Base-by-base conservation (phyloP, 2,888 invertebrate species). In the Trichopoda pennipes region DNA sequence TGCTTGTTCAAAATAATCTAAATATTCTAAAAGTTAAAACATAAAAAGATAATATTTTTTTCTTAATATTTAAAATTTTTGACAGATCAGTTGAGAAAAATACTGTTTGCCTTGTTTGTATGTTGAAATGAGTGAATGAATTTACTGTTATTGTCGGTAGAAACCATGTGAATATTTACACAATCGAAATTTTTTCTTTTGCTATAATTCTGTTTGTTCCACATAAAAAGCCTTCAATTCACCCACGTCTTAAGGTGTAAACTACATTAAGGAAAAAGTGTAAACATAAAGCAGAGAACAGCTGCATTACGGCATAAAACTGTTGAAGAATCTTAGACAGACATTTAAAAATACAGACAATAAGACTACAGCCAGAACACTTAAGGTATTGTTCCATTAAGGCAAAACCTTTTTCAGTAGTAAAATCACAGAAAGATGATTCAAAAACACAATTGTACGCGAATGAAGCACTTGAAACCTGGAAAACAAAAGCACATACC, bases 211-310 rank as follows among this genome's bases (percentile, higher is more conserved):
- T 61, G 35, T 55, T 51, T 64, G 74, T 66, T 32, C 49, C 49
- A 76, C 16, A 68, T 61, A n/a, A 6, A 42, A 69, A 49, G 38
- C 7, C 51, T 60, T 44, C 21, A 66, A 16, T 23, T 72, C 70
- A 58, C 78, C 78, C 78, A 78, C 72, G 72, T 78, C 38, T 66
- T 66, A 28, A 38, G 58, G 53, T 72, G 77, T 58, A 64, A 55
- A 1, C 16, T 10, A 53, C 7, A 21, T 53, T 19, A 28, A 12
- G 38, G n/a, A 28, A 51, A 60, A 60, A 23, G 28, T 28, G 28
- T 28, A 23, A 38, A 72, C 19, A 49, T 21, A 58, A 14, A 64
- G 21, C 38, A 12, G 38, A 38, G 32, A 63, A 35, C 72, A 73
- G 72, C 66, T 73, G 72, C 66, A 53, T 19, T 58, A 66, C 21